These are phyloP conservation scores for Aegotheles bennettii DNA, from an alignment of 2,113 vertebrate species.

Conservation along the genomic window DNA sequence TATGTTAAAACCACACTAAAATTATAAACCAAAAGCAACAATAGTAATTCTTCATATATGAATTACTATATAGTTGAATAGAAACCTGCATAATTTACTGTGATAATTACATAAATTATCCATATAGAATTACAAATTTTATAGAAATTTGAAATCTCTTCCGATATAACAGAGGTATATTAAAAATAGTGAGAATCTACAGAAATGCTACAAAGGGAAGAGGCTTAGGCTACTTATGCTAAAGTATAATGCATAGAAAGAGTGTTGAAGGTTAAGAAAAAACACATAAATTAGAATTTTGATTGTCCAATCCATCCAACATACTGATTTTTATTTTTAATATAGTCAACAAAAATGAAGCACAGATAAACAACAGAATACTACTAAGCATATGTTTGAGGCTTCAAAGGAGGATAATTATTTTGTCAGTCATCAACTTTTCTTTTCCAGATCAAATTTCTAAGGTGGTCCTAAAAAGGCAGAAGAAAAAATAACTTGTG, in stretches of 20 bases:
- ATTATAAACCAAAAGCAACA: constrained; percentile 3
- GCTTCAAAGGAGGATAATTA: background rate
- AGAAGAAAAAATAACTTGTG: constrained; percentile 7
- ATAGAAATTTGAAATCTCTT: background rate
- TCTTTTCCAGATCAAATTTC: constrained; percentile 35
- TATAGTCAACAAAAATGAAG: constrained; percentile 63
- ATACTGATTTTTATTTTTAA: constrained; percentile 68
- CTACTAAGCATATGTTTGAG: constrained; percentile 11
- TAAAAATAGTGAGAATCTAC: background rate
- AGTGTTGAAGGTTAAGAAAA: constrained; percentile 36
- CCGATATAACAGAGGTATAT: background rate
- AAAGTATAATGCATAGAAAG: background rate
- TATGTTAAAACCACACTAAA: background rate
- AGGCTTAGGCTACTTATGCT: background rate
- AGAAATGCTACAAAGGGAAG: background rate
- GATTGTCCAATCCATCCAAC: constrained; percentile 47
- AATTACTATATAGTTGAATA: background rate
- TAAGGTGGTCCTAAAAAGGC: constrained; percentile 35
- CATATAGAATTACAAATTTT: background rate
- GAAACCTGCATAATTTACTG: constrained; percentile 1
- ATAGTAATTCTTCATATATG: constrained; percentile 19
- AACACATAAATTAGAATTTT: constrained; percentile 25
- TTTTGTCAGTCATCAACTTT: constrained; percentile 33
- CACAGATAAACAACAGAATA: constrained; percentile 48
- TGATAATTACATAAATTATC: background rate